Conservation (phyloP, 2,888 invertebrate species). For the Andrena flavipes region DNA sequence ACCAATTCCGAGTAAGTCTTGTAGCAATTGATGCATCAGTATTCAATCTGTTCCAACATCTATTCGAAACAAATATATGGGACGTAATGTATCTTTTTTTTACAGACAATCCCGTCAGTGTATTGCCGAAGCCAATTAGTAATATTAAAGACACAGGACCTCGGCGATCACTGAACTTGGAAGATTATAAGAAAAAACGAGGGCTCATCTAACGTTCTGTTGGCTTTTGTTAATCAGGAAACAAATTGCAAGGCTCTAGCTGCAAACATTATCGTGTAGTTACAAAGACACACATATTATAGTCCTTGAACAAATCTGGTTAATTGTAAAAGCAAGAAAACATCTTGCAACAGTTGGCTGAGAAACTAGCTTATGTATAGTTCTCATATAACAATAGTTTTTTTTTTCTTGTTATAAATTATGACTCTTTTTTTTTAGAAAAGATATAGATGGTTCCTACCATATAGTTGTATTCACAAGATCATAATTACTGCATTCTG, state of each 20-base stretch:
- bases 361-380: conserved; percentile 66
- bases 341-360: conserved; percentile 64
- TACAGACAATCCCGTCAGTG: conserved; percentile 89
- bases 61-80: not conserved
- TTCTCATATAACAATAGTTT: conserved; percentile 52
- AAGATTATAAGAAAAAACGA: conserved; percentile 96
- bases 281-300: conserved; percentile 28
- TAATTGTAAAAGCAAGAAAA: conserved; percentile 50
- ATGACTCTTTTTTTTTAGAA: conserved; percentile 48
- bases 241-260: conserved; percentile 48
- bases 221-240: conserved; percentile 43
- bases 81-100: conserved; percentile 22
- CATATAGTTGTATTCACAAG: conserved; percentile 42
- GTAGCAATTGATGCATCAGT: conserved; percentile 16
- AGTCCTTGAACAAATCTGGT: conserved; percentile 46
- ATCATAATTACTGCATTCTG: conserved; percentile 50
- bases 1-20: conserved; percentile 90
- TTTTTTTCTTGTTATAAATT: conserved; percentile 40
- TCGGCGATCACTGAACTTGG: conserved; percentile 93
- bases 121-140: conserved; percentile 91
- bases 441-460: conserved; percentile 55
- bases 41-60: conserved; percentile 2
- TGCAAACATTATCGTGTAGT: conserved; percentile 46
- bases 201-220: conserved; percentile 90
- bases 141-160: conserved; percentile 93